Percentiles rank a stretch among this genome's conserved stretches.
phyloP scores from a whole-genome alignment of 2,888 invertebrate genomes.

The Campoletis raptor region DNA sequence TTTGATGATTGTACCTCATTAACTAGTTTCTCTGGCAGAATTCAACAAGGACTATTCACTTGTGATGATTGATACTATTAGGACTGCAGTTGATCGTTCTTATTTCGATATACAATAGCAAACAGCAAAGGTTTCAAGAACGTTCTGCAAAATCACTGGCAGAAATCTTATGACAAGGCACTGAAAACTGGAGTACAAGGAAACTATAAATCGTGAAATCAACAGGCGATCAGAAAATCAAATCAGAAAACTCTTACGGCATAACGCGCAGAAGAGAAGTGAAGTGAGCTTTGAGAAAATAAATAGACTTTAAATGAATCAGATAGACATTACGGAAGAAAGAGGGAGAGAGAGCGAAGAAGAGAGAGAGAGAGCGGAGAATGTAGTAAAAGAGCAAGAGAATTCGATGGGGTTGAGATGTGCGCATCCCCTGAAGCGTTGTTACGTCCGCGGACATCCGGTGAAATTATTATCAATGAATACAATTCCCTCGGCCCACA shows the following conservation, averaged over 20 bases:
- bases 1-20: not conserved
- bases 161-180: constrained; percentile 5
- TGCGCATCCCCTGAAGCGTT: constrained; percentile 64
- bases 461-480: constrained; percentile 79
- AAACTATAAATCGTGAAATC: constrained; percentile 68
- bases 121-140: not conserved
- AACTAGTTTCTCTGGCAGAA: not conserved
- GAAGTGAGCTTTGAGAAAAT: constrained; percentile 23
- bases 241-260: constrained; percentile 73
- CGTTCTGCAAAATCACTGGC: not conserved
- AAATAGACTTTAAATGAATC: constrained; percentile 5
- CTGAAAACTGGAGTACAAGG: not conserved
- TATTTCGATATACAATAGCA: not conserved
- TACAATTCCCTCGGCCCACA: constrained; percentile 67
- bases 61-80: not conserved
- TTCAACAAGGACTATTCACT: not conserved
- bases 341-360: not conserved
- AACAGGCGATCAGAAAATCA: constrained; percentile 75
- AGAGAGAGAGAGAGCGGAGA: not conserved
- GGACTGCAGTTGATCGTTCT: not conserved
- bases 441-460: constrained; percentile 69
- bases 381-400: constrained; percentile 10
- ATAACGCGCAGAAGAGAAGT: constrained; percentile 14
- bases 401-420: constrained; percentile 47
- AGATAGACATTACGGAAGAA: not conserved